Percentiles rank a stretch among this genome's conserved stretches.
Evolutionary conservation across 2,888 invertebrate species (phyloP).

Genomic region (Meloe dianella): DNA sequence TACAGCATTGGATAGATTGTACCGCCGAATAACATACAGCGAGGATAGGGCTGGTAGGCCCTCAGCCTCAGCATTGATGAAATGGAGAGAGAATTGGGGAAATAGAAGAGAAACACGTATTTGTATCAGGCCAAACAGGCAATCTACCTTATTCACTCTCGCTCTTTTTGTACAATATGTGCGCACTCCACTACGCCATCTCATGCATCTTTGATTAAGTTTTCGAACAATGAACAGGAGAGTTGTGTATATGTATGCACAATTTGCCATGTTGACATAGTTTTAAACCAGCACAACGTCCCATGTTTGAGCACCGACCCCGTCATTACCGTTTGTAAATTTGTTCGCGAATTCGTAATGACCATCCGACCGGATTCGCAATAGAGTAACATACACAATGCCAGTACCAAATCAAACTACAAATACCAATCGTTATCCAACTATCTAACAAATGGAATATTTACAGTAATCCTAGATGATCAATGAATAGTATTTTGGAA

Average conservation of each 20-base stretch:
- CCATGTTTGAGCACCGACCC: constrained; percentile 46
- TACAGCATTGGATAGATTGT: constrained; percentile 30
- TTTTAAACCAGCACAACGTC: constrained; percentile 53
- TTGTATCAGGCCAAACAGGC: not conserved
- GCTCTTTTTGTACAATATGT: constrained; percentile 12
- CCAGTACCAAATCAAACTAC: not conserved
- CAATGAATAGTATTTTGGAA: too few species aligned
- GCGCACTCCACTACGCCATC: constrained; percentile 39
- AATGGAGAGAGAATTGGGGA: not conserved
- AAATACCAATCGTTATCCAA: not conserved
- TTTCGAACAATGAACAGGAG: constrained; percentile 53
- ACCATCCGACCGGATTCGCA: constrained; percentile 22
- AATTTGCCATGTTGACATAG: constrained; percentile 61
- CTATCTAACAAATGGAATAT: not conserved
- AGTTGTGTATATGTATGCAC: constrained; percentile 52
- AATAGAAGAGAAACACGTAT: not conserved
- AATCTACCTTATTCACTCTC: not conserved
- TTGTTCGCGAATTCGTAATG: constrained; percentile 49
- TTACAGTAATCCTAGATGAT: not conserved
- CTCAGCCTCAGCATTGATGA: not conserved
- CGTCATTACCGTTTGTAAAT: constrained; percentile 49
- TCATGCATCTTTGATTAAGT: constrained; percentile 58
- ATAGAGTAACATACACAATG: constrained; percentile 10
- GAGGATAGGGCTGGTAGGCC: constrained; percentile 9
- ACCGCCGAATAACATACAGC: constrained; percentile 10